Evolutionary conservation across 2,797 vertebrate genomes (phyloP).

Genomic region (Psittacula echo): DNA sequence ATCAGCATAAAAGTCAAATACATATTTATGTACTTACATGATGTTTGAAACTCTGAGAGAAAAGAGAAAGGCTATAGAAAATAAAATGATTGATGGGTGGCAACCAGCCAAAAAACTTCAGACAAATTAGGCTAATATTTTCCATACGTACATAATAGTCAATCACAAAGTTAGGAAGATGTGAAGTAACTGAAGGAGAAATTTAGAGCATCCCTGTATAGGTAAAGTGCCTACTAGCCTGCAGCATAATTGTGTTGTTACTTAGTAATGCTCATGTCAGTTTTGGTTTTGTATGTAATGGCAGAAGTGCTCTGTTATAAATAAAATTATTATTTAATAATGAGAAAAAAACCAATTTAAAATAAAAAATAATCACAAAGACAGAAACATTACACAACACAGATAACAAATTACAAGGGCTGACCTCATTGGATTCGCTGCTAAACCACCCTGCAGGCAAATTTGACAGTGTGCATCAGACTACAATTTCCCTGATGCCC

Average conservation of each 20-base stretch:
- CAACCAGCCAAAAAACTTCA: not conserved
- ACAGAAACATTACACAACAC: not conserved
- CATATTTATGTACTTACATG: not conserved
- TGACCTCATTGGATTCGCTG: not conserved
- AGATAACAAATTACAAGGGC: constrained; percentile 7
- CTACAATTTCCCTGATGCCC: not conserved
- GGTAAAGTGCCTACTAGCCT: not conserved
- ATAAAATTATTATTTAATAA: not conserved
- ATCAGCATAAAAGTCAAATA: not conserved
- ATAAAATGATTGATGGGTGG: not conserved
- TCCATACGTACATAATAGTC: not conserved
- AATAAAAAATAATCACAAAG: not conserved
- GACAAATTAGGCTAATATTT: not conserved
- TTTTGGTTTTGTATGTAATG: not conserved
- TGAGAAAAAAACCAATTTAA: not conserved
- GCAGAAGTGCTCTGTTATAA: not conserved
- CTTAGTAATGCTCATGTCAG: not conserved
- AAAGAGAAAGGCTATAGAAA: not conserved
- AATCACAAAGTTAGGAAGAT: not conserved
- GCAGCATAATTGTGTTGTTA: not conserved
- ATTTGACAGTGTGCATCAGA: not conserved
- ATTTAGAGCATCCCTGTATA: not conserved
- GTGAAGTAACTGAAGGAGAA: not conserved
- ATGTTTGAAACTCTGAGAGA: not conserved
- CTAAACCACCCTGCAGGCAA: not conserved